Conservation (phyloP, 2,797 vertebrate species). For the Glossophaga mutica region DNA sequence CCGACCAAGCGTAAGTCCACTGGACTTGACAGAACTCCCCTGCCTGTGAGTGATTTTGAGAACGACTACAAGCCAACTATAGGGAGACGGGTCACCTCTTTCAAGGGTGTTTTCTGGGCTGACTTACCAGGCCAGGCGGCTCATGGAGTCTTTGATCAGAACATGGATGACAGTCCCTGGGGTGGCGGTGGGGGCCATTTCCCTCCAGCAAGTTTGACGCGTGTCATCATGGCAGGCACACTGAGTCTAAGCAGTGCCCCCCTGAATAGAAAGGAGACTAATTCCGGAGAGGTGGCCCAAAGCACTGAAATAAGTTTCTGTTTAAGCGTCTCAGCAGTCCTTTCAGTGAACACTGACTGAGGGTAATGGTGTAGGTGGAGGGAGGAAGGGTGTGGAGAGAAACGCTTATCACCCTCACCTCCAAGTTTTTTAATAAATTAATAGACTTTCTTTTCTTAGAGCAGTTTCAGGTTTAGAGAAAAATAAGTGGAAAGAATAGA, state of each 20-base stretch:
- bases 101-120: background rate
- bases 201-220: background rate
- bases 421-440: background rate
- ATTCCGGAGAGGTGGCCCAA: accelerated
- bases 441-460: background rate
- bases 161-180: background rate
- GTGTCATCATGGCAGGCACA: background rate
- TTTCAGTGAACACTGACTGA: background rate
- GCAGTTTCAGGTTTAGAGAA: background rate
- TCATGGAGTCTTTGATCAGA: background rate
- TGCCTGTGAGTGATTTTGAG: background rate
- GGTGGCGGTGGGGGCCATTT: background rate
- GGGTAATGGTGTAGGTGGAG: accelerated
- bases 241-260: background rate
- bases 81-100: background rate
- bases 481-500: background rate
- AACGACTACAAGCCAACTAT: background rate
- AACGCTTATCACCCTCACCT: background rate
- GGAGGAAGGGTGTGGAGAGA: background rate
- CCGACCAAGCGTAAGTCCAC: background rate
- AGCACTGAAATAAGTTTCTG: background rate
- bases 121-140: background rate
- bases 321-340: background rate
- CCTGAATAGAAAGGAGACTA: background rate
- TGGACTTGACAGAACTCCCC: background rate